Conservation (phyloP, 2,113 vertebrate species). For the Ciconia stormi region DNA sequence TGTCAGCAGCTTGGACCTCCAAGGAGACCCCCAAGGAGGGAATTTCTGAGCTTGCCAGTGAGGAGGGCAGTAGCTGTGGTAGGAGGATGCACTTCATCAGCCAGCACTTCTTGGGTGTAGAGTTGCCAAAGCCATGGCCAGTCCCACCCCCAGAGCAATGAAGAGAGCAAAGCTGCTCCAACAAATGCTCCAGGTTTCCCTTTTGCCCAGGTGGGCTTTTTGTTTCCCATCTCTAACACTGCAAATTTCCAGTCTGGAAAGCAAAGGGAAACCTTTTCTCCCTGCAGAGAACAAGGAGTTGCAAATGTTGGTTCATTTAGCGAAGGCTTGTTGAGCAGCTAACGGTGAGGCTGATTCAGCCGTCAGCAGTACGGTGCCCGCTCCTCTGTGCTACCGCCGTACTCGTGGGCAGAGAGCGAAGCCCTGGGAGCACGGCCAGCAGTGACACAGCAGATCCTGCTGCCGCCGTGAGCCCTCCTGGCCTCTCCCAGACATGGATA, state of each 20-base stretch:
- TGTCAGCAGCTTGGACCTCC: neutral
- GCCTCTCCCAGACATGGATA: neutral
- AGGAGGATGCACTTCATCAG: neutral
- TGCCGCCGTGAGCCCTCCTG: neutral
- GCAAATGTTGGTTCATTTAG: neutral
- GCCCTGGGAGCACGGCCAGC: neutral
- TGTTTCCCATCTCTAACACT: neutral
- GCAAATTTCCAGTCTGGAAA: neutral
- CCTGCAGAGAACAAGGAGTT: neutral
- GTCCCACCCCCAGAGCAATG: neutral
- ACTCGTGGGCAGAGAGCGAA: neutral
- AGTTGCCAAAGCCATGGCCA: neutral
- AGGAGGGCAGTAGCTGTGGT: neutral
- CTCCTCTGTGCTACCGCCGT: neutral
- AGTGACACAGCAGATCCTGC: neutral
- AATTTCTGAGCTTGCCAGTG: neutral
- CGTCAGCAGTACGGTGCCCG: neutral
- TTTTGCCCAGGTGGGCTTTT: neutral
- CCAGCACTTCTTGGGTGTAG: neutral
- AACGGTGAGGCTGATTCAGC: neutral
- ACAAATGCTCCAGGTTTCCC: neutral
- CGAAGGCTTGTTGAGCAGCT: constrained; percentile 2
- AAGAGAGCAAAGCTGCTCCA: neutral
- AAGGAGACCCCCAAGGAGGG: neutral
- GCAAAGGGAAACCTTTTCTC: neutral